These are phyloP conservation scores for Coenonympha arcania DNA, from an alignment of 2,888 invertebrate species.

Conservation along the genomic window DNA sequence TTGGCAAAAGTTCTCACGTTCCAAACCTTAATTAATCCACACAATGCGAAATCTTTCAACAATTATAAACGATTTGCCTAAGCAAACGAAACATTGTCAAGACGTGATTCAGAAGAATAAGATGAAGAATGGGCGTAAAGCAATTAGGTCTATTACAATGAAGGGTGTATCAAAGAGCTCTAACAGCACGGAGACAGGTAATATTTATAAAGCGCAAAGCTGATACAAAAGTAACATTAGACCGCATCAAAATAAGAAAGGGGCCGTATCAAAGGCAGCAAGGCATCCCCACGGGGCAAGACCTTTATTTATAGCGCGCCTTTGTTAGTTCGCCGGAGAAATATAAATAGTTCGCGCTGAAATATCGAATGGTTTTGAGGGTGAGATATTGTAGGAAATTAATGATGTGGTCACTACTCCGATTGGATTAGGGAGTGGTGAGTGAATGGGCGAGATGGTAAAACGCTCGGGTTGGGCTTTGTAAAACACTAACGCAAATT, in stretches of 20 bases:
- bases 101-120: not conserved
- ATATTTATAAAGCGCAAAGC: slow-evolving; percentile 66
- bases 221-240: slow-evolving; percentile 62
- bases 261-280: slow-evolving; percentile 70
- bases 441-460: slow-evolving; percentile 53
- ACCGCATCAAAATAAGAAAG: slow-evolving; percentile 70
- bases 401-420: slow-evolving; percentile 71
- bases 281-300: slow-evolving; percentile 55
- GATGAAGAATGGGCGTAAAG: not conserved
- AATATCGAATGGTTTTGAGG: slow-evolving; percentile 67
- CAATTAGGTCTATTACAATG: slow-evolving; percentile 16
- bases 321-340: slow-evolving; percentile 62
- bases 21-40: not conserved
- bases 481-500: slow-evolving; percentile 59
- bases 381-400: slow-evolving; percentile 69
- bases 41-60: too few species aligned
- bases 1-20: too few species aligned
- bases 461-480: slow-evolving; percentile 65
- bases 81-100: too few species aligned
- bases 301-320: slow-evolving; percentile 67
- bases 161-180: slow-evolving; percentile 16
- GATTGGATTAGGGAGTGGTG: slow-evolving; percentile 63
- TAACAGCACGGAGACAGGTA: slow-evolving; percentile 42
- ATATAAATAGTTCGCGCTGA: slow-evolving; percentile 72
- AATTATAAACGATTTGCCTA: too few species aligned